Conservation (phyloP, 2,888 invertebrate species). For the Drosophila lutescens region DNA sequence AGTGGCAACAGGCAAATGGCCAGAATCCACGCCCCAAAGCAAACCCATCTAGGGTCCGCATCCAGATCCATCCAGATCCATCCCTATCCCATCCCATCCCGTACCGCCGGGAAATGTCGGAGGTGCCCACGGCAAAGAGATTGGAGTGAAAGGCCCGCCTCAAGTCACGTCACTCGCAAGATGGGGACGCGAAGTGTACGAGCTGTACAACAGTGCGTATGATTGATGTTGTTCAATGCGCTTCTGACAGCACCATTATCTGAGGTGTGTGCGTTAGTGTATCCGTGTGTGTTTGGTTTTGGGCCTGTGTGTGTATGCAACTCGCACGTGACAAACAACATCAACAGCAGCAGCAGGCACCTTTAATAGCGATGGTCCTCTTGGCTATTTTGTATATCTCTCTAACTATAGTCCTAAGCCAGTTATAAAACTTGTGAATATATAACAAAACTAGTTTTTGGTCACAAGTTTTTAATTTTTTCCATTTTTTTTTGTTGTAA, state of each 20-base stretch:
- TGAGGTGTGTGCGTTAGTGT: constrained; percentile 27
- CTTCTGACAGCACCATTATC: constrained; percentile 67
- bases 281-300: constrained; percentile 1
- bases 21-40: constrained; percentile 28
- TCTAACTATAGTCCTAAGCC: neutral
- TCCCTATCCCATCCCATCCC: no score
- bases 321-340: constrained; percentile 47
- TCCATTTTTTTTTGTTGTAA: no score
- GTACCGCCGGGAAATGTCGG: constrained; percentile 13
- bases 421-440: neutral
- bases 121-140: constrained; percentile 47
- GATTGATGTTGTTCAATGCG: constrained; percentile 70
- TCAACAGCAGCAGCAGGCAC: constrained; percentile 36
- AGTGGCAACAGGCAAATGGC: constrained; percentile 44
- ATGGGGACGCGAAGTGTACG: constrained; percentile 33
- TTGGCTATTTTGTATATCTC: neutral
- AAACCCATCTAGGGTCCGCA: constrained; percentile 3
- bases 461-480: no score
- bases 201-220: constrained; percentile 61
- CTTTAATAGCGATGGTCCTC: neutral
- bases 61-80: constrained; percentile 12
- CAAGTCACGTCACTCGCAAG: constrained; percentile 49
- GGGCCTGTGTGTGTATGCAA: constrained; percentile 19
- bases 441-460: neutral
- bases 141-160: constrained; percentile 36